phyloP scores from a whole-genome alignment of 1,140 invertebrate genomes.

The Lepidurus couesii region DNA sequence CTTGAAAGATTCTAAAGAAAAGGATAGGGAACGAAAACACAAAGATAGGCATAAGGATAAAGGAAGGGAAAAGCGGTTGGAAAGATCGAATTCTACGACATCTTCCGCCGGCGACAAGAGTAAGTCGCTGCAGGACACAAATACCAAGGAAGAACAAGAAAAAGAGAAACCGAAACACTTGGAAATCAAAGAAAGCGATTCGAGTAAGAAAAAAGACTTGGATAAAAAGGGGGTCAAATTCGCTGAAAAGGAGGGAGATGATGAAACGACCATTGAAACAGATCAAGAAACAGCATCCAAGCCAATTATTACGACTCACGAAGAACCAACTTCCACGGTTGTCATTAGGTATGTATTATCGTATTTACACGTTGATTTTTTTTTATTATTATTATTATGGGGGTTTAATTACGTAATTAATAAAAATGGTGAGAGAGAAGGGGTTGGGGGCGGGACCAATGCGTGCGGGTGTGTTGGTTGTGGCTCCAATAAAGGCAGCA shows the following conservation, averaged over 20 bases:
- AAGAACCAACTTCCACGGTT: constrained; percentile 54
- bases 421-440: too few relatives aligned
- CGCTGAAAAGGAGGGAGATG: constrained; percentile 31
- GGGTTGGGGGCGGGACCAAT: too few relatives aligned
- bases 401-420: too few relatives aligned
- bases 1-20: not conserved
- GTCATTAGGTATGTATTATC: constrained; percentile 45
- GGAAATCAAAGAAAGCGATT: constrained; percentile 35
- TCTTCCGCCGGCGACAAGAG: constrained; percentile 35
- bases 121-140: constrained; percentile 37
- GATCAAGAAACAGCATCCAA: constrained; percentile 34
- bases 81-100: constrained; percentile 32
- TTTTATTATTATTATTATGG: too few relatives aligned
- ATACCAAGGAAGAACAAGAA: constrained; percentile 37
- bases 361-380: too few relatives aligned
- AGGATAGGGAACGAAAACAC: constrained; percentile 33
- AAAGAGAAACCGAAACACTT: constrained; percentile 30
- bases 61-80: constrained; percentile 37
- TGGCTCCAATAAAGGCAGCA: too few relatives aligned
- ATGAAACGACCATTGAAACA: constrained; percentile 35
- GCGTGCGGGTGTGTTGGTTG: too few relatives aligned
- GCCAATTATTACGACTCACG: constrained; percentile 27
- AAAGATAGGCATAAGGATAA: constrained; percentile 40
- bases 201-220: constrained; percentile 37
- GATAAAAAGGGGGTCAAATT: constrained; percentile 29